Percentiles rank a stretch among this genome's conserved stretches.
These are phyloP conservation scores for Periophthalmodon schlosseri DNA, from an alignment of 2,113 vertebrate genomes.

Conservation along the genomic window DNA sequence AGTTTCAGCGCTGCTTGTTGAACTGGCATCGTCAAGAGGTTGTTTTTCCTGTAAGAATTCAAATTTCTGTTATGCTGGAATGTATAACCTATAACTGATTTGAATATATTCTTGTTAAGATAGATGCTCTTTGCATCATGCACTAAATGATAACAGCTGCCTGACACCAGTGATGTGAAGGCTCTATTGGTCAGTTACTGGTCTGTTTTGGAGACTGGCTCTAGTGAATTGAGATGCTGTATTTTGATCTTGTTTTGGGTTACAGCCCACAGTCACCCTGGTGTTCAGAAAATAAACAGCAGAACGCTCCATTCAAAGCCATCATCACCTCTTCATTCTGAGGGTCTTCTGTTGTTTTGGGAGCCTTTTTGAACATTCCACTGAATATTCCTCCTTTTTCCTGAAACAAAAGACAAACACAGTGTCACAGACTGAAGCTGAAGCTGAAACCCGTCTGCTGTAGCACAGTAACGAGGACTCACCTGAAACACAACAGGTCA, in stretches of 20 bases:
- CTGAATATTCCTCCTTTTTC: constrained; percentile 53
- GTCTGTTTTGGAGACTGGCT: no score
- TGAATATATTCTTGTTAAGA: no score
- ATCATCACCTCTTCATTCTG: constrained; percentile 31
- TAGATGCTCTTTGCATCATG: no score
- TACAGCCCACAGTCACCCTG: no score
- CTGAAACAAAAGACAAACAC: constrained; percentile 18
- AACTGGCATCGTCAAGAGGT: constrained; percentile 15
- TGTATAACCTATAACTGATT: no score
- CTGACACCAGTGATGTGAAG: no score
- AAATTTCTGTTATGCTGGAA: background rate
- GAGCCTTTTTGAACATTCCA: constrained; percentile 54
- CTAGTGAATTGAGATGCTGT: no score
- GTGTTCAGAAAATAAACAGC: no score
- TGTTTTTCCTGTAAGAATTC: constrained; percentile 33
- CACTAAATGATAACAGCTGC: no score
- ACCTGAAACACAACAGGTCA: constrained; percentile 36
- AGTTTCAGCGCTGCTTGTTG: constrained; percentile 41
- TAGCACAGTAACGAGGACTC: background rate
- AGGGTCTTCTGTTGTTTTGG: constrained; percentile 34
- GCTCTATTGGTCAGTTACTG: no score
- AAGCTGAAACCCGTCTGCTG: background rate
- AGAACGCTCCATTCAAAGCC: background rate
- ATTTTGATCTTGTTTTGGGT: no score
- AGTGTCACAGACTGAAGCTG: background rate